Percentiles rank a stretch among this genome's conserved stretches.
Evolutionary conservation across 1,140 invertebrate genomes (phyloP).

Genomic region (Atopsyche davidsoni): DNA sequence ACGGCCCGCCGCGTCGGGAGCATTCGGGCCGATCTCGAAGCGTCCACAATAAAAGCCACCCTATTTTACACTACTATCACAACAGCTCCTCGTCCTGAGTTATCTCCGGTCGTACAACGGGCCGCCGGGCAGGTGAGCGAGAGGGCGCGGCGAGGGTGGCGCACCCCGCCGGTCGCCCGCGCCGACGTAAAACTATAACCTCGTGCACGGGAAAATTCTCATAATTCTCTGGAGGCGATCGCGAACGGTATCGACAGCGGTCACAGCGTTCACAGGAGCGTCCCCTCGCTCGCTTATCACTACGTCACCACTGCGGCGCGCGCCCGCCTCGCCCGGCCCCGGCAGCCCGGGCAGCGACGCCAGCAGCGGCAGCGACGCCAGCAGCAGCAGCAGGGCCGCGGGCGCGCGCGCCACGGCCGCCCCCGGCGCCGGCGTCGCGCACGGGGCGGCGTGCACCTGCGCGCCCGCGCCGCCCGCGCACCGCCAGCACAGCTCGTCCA

Average conservation of each 20-base stretch:
- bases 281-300: constrained; percentile 18
- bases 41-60: no score
- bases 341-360: constrained; percentile 6
- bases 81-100: no score
- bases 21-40: no score
- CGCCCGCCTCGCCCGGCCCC: background rate
- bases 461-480: constrained; percentile 12
- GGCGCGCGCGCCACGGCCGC: constrained; percentile 2
- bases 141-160: constrained; percentile 7
- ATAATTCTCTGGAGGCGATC: constrained; percentile 23
- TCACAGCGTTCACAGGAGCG: constrained; percentile 19
- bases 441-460: constrained; percentile 17
- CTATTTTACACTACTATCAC: no score
- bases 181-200: constrained; percentile 29
- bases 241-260: constrained; percentile 20
- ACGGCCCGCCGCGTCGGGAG: no score
- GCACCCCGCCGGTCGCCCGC: constrained; percentile 5
- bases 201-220: constrained; percentile 26
- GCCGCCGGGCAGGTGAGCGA: background rate
- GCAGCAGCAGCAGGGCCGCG: constrained; percentile 7
- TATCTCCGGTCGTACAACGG: background rate
- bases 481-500: constrained; percentile 30
- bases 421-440: constrained; percentile 3
- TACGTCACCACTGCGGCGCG: constrained; percentile 14
- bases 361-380: constrained; percentile 8